Evolutionary conservation across 2,113 vertebrate species (phyloP), one percentile per base, ranked within the genome.

Genomic region (Oreotrochilus melanogaster): DNA sequence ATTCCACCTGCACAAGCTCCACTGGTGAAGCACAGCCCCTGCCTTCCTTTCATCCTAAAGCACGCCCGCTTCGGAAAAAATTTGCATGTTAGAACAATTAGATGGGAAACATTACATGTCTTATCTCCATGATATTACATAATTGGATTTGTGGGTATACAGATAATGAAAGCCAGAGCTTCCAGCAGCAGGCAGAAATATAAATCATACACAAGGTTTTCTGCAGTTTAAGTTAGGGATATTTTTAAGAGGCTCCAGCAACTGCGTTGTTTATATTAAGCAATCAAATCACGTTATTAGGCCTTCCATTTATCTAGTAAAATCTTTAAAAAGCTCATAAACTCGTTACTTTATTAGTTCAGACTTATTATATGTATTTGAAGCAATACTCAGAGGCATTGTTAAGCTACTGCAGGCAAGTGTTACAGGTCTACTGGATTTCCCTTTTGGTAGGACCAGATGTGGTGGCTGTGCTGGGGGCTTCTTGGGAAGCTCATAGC

Each of bases 271-370:
- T 97, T 94, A 93, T 78, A 91, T 89, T 97, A 96, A 97, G 96
- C 97, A 97, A 97, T 92, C 78, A 17, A 96, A 93, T 75, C 71
- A 73, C 42, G 94, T 96, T 96, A 96, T 95, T 93, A 93, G 93
- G 76, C 89, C 93, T 95, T 96, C 96, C 88, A 93, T 97, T 98
- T 97, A 97, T 97, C 97, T 95, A 98, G 96, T 98, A 98, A 98
- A 98, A 98, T 97, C 96, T 98, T 97, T 98, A 97, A 94, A 97
- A 98, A 97, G 97, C 97, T 93, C 93, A 95, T 98, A 98, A 98
- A 98, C 91, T 97, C 23, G 64, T 94, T 97, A 78, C 90, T 97
- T 98, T 98, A 98, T 98, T 97, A 97, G 97, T 88, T 94, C 97
- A 92, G 97, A 97, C 97, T 96, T 98, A 96, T 97, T 98, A 95